Percentiles rank a stretch among this genome's conserved stretches.
Conservation (phyloP, 1,140 invertebrate genomes). For the Halesus radiatus region DNA sequence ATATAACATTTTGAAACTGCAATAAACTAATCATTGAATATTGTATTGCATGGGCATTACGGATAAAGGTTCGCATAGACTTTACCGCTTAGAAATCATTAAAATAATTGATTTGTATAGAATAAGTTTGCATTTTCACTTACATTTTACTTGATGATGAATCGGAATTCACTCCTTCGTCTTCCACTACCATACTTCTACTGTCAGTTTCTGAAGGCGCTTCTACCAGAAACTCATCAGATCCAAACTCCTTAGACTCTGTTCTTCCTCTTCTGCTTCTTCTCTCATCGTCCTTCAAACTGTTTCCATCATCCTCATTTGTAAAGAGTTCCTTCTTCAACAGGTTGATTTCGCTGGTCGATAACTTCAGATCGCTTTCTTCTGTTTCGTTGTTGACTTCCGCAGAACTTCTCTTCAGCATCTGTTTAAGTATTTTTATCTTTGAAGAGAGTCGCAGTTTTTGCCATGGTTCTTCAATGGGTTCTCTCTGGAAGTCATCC, state of each 20-base stretch:
- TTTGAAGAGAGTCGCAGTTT: slow-evolving; percentile 44
- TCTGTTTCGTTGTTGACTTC: slow-evolving; percentile 12
- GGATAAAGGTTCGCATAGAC: too few relatives aligned
- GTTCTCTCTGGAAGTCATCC: slow-evolving; percentile 24
- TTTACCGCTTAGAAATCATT: too few relatives aligned
- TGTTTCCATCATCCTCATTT: neutral
- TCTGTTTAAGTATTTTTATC: slow-evolving; percentile 46
- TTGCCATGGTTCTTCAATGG: neutral
- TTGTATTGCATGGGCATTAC: too few relatives aligned
- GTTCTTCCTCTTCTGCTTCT: neutral
- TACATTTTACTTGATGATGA: slow-evolving; percentile 29
- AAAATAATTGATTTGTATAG: too few relatives aligned
- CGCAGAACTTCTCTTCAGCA: slow-evolving; percentile 16
- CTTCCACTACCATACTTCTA: neutral
- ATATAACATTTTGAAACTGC: too few relatives aligned
- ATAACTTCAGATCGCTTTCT: slow-evolving; percentile 33
- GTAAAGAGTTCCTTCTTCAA: slow-evolving; percentile 40
- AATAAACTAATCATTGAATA: too few relatives aligned
- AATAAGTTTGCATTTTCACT: neutral
- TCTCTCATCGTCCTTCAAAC: neutral
- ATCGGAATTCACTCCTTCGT: slow-evolving; percentile 21
- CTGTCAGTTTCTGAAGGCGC: neutral
- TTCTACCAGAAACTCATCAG: slow-evolving; percentile 26
- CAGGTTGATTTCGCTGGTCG: slow-evolving; percentile 46
- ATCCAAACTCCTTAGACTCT: slow-evolving; percentile 8